Evolutionary conservation across 1,140 invertebrate genomes (phyloP), one percentile per base, ranked within the genome.

Genomic region (Drosophila burlai): DNA sequence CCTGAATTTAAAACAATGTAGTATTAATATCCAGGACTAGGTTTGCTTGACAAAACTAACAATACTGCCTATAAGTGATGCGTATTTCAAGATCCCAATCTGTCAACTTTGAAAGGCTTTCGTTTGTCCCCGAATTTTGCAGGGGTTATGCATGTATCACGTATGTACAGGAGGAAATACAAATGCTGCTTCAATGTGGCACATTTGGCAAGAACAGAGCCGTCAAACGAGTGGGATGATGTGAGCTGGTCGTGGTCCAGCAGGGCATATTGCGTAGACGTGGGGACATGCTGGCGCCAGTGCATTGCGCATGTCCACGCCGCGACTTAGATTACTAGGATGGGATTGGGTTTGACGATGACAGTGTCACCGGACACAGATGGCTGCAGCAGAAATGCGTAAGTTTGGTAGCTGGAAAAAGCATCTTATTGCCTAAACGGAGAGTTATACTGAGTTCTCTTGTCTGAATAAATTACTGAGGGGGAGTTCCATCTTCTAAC

Each of bases 341-440:
- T 34, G 38, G 42, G 13, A 50, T 18, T 31, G 26, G 31, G 42
- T 18, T 50, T n/a, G 36, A 13, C 11, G 11, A 15, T 75, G 34
- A 5, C 13, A 26, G 57, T 45, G 45, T 26, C 55, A 50, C 45
- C 62, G 52, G 61, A 29, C 81, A 67, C 81, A 83, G 58, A 60
- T 83, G 72, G 81, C 42, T 46, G 40, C 52, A 47, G 24, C 18
- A 43, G 24, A 67, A 66, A 84, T 59, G 61, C 80, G 76, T 83
- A 80, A 76, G 69, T 82, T 85, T 75, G 76, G 68, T 71, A 69
- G 36, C 58, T 64, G 46, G 61, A 65, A 82, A 80, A 73, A 60
- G 65, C 55, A 64, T 66, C 58, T 47, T 9, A 49, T 40, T 63
- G 31, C 31, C 66, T 43, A 65, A 40, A 50, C 47, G 6, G 24